Evolutionary conservation across 1,140 invertebrate genomes (phyloP).

Genomic region (Lepidurus couesii): DNA sequence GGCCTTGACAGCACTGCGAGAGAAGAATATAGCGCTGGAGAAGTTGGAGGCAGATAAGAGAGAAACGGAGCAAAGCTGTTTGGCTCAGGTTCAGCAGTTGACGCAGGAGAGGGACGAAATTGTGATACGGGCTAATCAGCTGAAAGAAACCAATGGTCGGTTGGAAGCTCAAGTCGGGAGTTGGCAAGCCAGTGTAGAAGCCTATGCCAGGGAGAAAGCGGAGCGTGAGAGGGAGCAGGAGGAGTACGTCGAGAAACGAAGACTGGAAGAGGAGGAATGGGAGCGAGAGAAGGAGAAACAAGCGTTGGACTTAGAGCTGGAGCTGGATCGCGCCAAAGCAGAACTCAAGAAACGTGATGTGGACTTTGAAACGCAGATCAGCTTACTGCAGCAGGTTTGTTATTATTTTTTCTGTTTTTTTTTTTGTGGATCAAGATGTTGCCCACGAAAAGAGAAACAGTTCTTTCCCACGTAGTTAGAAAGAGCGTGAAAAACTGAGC

Average conservation of each 20-base stretch:
- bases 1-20: not conserved
- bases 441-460: too few relatives aligned
- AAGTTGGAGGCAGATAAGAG: not conserved
- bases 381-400: not conserved
- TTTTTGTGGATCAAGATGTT: not conserved
- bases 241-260: not conserved
- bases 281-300: slow-evolving; percentile 17
- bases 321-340: slow-evolving; percentile 25
- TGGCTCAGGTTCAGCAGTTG: not conserved
- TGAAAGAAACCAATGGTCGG: not conserved
- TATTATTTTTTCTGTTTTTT: not conserved
- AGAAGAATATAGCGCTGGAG: not conserved
- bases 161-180: not conserved
- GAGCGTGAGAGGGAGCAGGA: not conserved
- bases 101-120: not conserved
- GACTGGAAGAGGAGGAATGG: slow-evolving; percentile 2
- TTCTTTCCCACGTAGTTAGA: too few relatives aligned
- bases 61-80: not conserved
- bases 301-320: not conserved
- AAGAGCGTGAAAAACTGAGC: too few relatives aligned
- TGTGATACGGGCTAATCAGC: not conserved
- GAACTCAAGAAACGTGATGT: slow-evolving; percentile 20
- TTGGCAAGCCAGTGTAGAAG: not conserved
- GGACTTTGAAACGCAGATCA: not conserved
- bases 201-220: slow-evolving; percentile 1